Conservation (phyloP, 2,888 invertebrate species). For the Eupithecia insigniata region DNA sequence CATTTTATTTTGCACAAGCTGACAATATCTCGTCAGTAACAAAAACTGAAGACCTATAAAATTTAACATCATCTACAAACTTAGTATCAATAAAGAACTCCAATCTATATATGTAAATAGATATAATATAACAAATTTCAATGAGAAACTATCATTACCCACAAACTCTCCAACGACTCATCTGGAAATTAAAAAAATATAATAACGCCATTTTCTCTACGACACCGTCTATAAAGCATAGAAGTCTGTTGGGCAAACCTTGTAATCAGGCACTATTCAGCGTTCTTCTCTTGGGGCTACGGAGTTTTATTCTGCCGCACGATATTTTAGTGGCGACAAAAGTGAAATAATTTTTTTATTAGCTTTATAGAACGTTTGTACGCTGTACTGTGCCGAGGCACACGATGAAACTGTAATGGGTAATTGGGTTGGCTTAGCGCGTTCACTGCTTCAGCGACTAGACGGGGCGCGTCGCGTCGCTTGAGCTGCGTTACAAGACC, state of each 20-base stretch:
- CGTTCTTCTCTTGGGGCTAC: constrained; percentile 46
- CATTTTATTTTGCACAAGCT: neutral
- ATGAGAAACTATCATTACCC: neutral
- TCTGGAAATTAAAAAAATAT: constrained; percentile 7
- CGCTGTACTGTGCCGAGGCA: neutral
- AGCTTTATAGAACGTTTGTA: constrained; percentile 14
- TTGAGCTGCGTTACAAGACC: neutral
- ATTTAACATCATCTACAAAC: neutral
- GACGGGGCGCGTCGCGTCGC: too few species aligned
- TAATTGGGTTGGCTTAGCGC: neutral
- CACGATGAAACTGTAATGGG: neutral
- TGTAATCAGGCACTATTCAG: constrained; percentile 56
- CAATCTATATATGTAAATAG: neutral
- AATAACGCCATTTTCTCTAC: constrained; percentile 7
- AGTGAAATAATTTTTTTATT: constrained; percentile 35
- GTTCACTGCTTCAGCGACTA: neutral
- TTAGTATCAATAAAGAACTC: neutral
- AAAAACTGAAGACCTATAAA: neutral
- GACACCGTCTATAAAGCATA: constrained; percentile 35
- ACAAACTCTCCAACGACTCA: constrained; percentile 6
- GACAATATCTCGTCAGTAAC: neutral
- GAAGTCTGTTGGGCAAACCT: constrained; percentile 43
- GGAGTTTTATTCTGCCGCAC: constrained; percentile 46
- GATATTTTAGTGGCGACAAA: constrained; percentile 45
- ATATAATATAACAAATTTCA: neutral